Percentiles rank a stretch among this genome's conserved stretches.
Evolutionary conservation across 2,888 invertebrate species (phyloP).

Genomic region (Tupiocoris notatus): DNA sequence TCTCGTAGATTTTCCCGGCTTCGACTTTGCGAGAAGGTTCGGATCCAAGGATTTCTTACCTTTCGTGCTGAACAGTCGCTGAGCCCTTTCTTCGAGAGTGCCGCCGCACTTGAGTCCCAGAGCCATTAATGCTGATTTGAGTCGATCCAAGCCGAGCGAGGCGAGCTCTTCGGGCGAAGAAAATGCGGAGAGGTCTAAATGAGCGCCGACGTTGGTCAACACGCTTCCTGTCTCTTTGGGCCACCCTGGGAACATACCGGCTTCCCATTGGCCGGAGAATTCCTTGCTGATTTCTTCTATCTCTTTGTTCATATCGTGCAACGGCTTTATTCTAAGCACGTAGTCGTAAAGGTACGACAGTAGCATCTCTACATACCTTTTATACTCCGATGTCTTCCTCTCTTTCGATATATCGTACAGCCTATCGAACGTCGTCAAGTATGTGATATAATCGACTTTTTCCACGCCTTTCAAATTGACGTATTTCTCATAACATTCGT

Average conservation of each 20-base stretch:
- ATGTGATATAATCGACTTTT: slow-evolving; percentile 94
- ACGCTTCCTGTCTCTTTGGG: slow-evolving; percentile 94
- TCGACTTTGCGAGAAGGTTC: slow-evolving; percentile 85
- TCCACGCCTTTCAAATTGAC: slow-evolving; percentile 96
- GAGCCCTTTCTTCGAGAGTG: slow-evolving; percentile 94
- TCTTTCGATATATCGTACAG: slow-evolving; percentile 93
- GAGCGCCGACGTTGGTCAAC: slow-evolving; percentile 90
- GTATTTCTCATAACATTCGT: slow-evolving; percentile 93
- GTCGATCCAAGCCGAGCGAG: slow-evolving; percentile 90
- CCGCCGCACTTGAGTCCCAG: slow-evolving; percentile 96
- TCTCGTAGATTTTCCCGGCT: slow-evolving; percentile 67
- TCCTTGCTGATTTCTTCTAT: slow-evolving; percentile 74
- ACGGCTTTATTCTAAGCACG: slow-evolving; percentile 77
- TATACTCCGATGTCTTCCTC: slow-evolving; percentile 81
- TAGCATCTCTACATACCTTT: slow-evolving; percentile 78
- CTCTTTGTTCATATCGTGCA: slow-evolving; percentile 78
- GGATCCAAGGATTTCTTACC: slow-evolving; percentile 87
- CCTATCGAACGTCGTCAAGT: slow-evolving; percentile 90
- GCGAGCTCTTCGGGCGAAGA: slow-evolving; percentile 96
- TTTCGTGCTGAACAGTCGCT: slow-evolving; percentile 92
- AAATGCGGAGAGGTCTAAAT: slow-evolving; percentile 96
- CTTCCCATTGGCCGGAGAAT: slow-evolving; percentile 84
- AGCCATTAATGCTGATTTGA: slow-evolving; percentile 96
- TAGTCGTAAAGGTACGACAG: slow-evolving; percentile 84
- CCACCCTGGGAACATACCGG: slow-evolving; percentile 92